Percentiles rank a stretch among this genome's conserved stretches.
phyloP scores from a whole-genome alignment of 2,113 vertebrate genomes.

The Collichthys lucidus region DNA sequence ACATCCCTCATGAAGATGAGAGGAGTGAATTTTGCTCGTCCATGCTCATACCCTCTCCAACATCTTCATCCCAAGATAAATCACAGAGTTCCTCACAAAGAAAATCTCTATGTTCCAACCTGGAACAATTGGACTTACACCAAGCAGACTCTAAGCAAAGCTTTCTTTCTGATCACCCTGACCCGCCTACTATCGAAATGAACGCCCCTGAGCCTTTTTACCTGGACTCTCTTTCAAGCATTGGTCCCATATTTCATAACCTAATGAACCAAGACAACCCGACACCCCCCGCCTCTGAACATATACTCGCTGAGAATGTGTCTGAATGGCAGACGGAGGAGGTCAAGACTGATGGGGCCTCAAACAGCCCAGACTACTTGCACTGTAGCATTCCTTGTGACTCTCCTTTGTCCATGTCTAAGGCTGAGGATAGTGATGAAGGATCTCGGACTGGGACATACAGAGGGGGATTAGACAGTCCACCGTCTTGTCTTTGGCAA shows the following conservation, averaged over 20 bases:
- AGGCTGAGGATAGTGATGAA: constrained; percentile 14
- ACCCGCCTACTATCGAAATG: neutral
- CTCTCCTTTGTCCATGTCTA: constrained; percentile 1
- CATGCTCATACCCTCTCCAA: neutral
- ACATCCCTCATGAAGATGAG: neutral
- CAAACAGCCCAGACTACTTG: constrained; percentile 11
- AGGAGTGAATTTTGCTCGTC: neutral
- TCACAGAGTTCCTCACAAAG: neutral
- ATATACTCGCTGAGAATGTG: constrained; percentile 23
- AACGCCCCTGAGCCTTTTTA: constrained; percentile 9
- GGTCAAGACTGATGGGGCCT: constrained; percentile 18
- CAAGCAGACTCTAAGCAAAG: neutral
- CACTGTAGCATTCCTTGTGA: constrained; percentile 5
- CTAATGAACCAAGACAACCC: neutral
- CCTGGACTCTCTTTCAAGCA: neutral
- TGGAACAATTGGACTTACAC: constrained; percentile 16
- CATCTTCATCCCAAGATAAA: constrained; percentile 10
- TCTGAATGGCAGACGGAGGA: constrained; percentile 34
- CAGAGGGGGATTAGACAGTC: constrained; percentile 35
- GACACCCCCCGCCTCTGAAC: constrained; percentile 45
- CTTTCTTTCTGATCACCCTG: neutral
- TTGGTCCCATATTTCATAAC: neutral
- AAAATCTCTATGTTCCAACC: neutral
- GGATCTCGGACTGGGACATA: neutral
- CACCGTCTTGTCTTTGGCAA: constrained; percentile 45